Conservation (phyloP, 2,888 invertebrate species). For the Marronus borbonicus region DNA sequence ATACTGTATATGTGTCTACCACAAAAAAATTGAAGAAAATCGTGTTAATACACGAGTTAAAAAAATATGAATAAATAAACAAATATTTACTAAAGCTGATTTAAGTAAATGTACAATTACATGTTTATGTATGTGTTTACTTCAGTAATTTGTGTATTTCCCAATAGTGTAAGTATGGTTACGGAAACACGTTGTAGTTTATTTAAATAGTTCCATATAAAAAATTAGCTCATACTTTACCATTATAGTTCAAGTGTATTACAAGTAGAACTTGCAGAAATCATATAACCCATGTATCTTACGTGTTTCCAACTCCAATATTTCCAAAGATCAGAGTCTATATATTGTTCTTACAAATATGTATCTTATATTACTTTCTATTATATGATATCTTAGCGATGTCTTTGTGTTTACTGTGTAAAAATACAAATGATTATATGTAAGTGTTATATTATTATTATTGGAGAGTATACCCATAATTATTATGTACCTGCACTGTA, state of each 20-base stretch:
- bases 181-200: too few species aligned
- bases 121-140: slow-evolving; percentile 5
- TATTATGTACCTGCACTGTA: slow-evolving; percentile 50
- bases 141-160: not conserved
- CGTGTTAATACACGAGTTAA: slow-evolving; percentile 9
- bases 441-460: slow-evolving; percentile 23
- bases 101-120: slow-evolving; percentile 3
- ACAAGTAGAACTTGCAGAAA: too few species aligned
- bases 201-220: too few species aligned
- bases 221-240: too few species aligned
- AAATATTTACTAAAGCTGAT: not conserved
- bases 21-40: not conserved
- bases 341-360: too few species aligned
- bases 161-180: too few species aligned
- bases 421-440: not conserved
- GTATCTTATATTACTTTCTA: slow-evolving; percentile 4
- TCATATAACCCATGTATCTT: too few species aligned
- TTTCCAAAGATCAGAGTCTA: too few species aligned
- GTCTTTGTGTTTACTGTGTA: slow-evolving; percentile 10
- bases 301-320: too few species aligned
- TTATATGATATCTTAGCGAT: slow-evolving; percentile 25
- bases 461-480: slow-evolving; percentile 35
- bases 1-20: slow-evolving; percentile 19
- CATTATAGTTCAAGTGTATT: too few species aligned
- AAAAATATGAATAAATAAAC: not conserved